These are phyloP conservation scores for Xanthostigma xanthostigma DNA, from an alignment of 2,888 invertebrate genomes.

Conservation along the genomic window DNA sequence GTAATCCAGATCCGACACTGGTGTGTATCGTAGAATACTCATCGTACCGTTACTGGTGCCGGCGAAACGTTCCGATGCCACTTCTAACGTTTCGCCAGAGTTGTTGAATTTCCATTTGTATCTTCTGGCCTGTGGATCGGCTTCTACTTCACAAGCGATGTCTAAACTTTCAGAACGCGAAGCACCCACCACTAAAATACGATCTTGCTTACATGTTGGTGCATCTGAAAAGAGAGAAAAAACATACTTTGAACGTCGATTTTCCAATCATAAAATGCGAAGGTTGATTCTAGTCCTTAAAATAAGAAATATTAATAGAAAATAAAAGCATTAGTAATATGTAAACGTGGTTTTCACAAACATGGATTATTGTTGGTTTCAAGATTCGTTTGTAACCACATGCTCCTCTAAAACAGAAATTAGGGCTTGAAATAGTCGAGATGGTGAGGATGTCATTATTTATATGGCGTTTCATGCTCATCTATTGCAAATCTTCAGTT, in stretches of 20 bases:
- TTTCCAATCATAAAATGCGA: no score
- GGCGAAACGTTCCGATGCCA: constrained; percentile 57
- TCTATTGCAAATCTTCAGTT: no score
- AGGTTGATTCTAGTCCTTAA: no score
- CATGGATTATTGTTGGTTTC: no score
- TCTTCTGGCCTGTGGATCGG: constrained; percentile 77
- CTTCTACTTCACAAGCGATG: constrained; percentile 79
- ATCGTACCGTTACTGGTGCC: constrained; percentile 60
- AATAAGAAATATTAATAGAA: no score
- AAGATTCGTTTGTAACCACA: no score
- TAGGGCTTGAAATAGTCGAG: no score
- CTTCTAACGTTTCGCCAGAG: constrained; percentile 76
- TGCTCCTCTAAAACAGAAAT: no score
- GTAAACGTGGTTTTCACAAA: no score
- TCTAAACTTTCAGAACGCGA: constrained; percentile 75
- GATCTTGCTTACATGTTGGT: constrained; percentile 63
- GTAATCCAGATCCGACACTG: constrained; percentile 58
- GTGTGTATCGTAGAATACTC: constrained; percentile 47
- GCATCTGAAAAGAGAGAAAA: constrained; percentile 44
- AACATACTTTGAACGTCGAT: background rate
- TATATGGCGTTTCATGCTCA: no score
- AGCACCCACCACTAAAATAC: constrained; percentile 72
- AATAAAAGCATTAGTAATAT: no score
- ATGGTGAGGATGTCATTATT: no score
- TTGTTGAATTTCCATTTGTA: constrained; percentile 94